These are phyloP conservation scores for Solea senegalensis DNA, from an alignment of 2,113 vertebrate genomes.

Conservation along the genomic window DNA sequence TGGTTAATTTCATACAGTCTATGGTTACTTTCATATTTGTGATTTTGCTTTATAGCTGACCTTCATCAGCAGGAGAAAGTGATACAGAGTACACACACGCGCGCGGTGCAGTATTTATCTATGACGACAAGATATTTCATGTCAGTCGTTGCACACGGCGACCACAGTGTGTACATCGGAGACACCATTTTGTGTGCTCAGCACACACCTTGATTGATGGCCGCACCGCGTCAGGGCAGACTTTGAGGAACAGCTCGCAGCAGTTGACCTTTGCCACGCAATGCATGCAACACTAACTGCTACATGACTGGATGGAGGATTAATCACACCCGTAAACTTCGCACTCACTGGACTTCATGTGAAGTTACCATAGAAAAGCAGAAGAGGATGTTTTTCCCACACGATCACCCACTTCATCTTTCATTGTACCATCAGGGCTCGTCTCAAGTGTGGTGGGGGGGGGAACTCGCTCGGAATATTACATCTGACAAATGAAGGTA, in stretches of 20 bases:
- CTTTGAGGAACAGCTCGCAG: slow-evolving; percentile 26
- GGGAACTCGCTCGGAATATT: slow-evolving; percentile 29
- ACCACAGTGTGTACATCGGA: slow-evolving; percentile 26
- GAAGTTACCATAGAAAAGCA: neutral
- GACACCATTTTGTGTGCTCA: slow-evolving; percentile 27
- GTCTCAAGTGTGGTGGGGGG: neutral
- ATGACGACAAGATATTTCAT: slow-evolving; percentile 55
- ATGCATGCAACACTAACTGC: slow-evolving; percentile 23
- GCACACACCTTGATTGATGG: slow-evolving; percentile 56
- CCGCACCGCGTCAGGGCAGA: slow-evolving; percentile 1
- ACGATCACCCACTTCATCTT: neutral
- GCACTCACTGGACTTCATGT: neutral
- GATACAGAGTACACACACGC: neutral
- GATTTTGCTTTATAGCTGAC: too few relatives aligned
- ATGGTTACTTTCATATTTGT: too few relatives aligned
- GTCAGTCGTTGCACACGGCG: slow-evolving; percentile 34
- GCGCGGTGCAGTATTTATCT: slow-evolving; percentile 34
- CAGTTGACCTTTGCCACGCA: slow-evolving; percentile 32
- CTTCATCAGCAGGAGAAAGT: neutral
- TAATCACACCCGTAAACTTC: neutral
- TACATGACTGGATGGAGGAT: slow-evolving; percentile 8
- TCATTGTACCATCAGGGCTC: slow-evolving; percentile 3
- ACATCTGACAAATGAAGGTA: slow-evolving; percentile 46
- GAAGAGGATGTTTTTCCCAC: neutral
- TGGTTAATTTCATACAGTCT: too few relatives aligned